phyloP scores from a whole-genome alignment of 1,140 invertebrate genomes.

The Pseudoatta argentina region DNA sequence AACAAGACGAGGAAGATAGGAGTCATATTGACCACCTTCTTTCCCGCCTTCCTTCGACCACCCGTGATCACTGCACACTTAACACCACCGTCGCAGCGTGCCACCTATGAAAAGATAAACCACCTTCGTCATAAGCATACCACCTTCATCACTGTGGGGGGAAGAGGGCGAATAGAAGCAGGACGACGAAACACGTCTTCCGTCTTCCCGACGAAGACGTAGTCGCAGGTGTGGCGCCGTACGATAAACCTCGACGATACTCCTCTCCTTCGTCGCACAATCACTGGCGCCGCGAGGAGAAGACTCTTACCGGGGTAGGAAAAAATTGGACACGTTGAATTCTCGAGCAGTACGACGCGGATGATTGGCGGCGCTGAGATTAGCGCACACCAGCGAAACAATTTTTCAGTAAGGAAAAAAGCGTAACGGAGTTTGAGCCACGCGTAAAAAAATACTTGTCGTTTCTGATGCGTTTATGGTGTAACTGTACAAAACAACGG shows the following conservation, averaged over 20 bases:
- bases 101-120: slow-evolving; percentile 84
- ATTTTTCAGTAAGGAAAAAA: neutral
- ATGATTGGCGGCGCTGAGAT: neutral
- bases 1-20: slow-evolving; percentile 86
- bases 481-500: slow-evolving; percentile 39
- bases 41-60: slow-evolving; percentile 82
- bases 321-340: slow-evolving; percentile 36
- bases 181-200: slow-evolving; percentile 26
- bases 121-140: slow-evolving; percentile 83
- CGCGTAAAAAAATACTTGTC: slow-evolving; percentile 74
- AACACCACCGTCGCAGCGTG: slow-evolving; percentile 81
- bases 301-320: neutral
- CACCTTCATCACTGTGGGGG: slow-evolving; percentile 73
- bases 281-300: neutral
- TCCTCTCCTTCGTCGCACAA: slow-evolving; percentile 55
- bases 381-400: neutral
- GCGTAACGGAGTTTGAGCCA: slow-evolving; percentile 17
- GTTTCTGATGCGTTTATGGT: slow-evolving; percentile 12
- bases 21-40: slow-evolving; percentile 86
- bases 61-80: slow-evolving; percentile 84
- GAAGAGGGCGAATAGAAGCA: slow-evolving; percentile 8
- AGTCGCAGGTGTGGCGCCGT: neutral
- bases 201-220: slow-evolving; percentile 46
- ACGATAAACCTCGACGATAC: neutral
- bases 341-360: slow-evolving; percentile 60